Evolutionary conservation across 2,113 vertebrate genomes (phyloP), one percentile per base, ranked within the genome.

Genomic region (Opisthocomus hoazin): DNA sequence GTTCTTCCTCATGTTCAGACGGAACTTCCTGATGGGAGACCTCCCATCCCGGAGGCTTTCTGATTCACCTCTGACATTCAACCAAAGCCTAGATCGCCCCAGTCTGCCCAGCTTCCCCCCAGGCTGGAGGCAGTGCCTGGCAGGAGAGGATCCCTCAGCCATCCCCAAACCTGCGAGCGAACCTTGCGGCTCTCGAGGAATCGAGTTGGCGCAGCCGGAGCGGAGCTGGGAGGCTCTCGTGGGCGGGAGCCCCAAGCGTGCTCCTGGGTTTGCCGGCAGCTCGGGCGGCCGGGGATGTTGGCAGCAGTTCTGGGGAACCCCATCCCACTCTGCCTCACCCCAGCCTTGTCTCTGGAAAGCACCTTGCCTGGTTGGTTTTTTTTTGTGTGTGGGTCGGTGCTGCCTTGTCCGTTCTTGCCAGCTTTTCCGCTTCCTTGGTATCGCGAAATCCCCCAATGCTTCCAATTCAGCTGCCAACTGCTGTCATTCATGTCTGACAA

Each of bases 401-500:
- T 63, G 30, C 56, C 37, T 74, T 64, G 53, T 45, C 53, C 5
- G 0, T 63, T 34, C 66, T 39, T 74, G 89, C 91, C 83, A 85
- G 57, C 8, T 96, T 91, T 96, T 91, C 93, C 76, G 30, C 75
- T 54, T 83, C 18, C 50, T 57, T 50, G 63, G 41, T 84, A 76
- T 90, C 64, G 45, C 45, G 63, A 50, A 94, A 78, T 82, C 92
- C 80, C 83, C 57, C 8, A 19, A 58, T 46, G 64, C 83, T 68
- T 73, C 39, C 7, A 7, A 6, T 75, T 91, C 9, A 1, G 51
- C 78, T 87, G 63, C 60, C 43, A 91, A 58, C 84, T 69, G 80
- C 91, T 95, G 95, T 76, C 58, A 78, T 58, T 89, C 91, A 74
- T 92, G 80, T 95, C 81, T 80, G 76, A 97, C 86, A 88, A 84